These are phyloP conservation scores for Cerceris ruficornis DNA, from an alignment of 2,888 invertebrate genomes.

Conservation along the genomic window DNA sequence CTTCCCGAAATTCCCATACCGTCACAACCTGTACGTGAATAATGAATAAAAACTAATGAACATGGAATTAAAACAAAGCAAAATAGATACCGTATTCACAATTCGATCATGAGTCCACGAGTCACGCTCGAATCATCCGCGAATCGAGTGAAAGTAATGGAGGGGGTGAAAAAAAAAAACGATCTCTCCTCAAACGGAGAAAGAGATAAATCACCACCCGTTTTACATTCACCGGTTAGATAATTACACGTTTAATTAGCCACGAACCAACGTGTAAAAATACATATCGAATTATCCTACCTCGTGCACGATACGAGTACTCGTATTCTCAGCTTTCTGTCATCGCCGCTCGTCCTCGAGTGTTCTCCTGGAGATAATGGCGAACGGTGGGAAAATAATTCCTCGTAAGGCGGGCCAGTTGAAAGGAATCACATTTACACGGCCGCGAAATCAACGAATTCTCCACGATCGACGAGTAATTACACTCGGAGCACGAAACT, in stretches of 20 bases:
- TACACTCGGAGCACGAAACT: constrained; percentile 6
- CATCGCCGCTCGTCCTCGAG: constrained; percentile 42
- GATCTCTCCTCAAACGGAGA: no score
- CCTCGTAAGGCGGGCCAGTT: constrained; percentile 12
- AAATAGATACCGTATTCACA: no score
- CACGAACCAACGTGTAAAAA: background rate
- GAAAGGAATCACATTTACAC: constrained; percentile 3
- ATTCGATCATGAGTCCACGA: no score
- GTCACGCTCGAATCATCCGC: no score
- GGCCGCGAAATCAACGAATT: background rate
- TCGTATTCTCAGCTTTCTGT: constrained; percentile 67
- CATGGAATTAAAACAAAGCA: no score
- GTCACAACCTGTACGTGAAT: no score
- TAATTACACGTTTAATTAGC: no score
- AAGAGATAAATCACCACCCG: background rate
- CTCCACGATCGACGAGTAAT: background rate
- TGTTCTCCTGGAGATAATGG: constrained; percentile 8
- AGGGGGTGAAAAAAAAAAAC: no score
- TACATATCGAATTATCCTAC: constrained; percentile 41
- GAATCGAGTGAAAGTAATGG: no score
- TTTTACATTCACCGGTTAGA: background rate
- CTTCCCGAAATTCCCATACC: no score
- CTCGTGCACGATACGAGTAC: constrained; percentile 53
- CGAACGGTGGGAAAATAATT: background rate
- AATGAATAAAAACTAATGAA: no score